Evolutionary conservation across 2,797 vertebrate genomes (phyloP).

Genomic region (Notamacropus eugenii): DNA sequence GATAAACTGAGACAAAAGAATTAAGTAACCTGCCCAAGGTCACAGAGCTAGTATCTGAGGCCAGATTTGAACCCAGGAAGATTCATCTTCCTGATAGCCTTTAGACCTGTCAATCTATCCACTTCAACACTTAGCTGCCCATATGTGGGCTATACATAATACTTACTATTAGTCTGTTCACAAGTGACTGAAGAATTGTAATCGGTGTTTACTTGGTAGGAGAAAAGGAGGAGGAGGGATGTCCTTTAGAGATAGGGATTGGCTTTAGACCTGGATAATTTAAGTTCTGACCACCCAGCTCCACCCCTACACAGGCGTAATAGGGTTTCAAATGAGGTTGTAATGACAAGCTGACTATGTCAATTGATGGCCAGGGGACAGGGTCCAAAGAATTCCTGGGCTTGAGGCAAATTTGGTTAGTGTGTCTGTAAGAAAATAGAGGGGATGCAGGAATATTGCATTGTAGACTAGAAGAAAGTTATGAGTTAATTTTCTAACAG

Average conservation of each 20-base stretch:
- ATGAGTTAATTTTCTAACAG: not conserved
- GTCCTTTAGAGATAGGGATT: not conserved
- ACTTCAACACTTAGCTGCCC: too few relatives aligned
- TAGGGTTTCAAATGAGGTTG: not conserved
- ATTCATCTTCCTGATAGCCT: not conserved
- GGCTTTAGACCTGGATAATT: not conserved
- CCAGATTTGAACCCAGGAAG: not conserved
- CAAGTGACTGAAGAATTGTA: not conserved
- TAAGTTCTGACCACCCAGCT: not conserved
- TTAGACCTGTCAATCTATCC: not conserved
- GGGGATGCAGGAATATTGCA: too few relatives aligned
- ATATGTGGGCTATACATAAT: not conserved
- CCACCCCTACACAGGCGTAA: not conserved
- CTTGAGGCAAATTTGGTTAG: not conserved
- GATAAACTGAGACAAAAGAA: not conserved
- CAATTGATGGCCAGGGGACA: not conserved
- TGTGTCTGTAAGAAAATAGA: not conserved
- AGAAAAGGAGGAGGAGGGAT: not conserved
- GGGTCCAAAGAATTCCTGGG: not conserved
- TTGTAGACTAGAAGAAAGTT: not conserved
- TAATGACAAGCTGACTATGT: not conserved
- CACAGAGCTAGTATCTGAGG: not conserved
- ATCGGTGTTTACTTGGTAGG: not conserved
- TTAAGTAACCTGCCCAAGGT: not conserved
- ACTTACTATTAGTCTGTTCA: not conserved